A percentile compares a stretch with the other conserved stretches of the same genome.
phyloP scores from a whole-genome alignment of 1,140 invertebrate species.

The Matsumurasca onukii region DNA sequence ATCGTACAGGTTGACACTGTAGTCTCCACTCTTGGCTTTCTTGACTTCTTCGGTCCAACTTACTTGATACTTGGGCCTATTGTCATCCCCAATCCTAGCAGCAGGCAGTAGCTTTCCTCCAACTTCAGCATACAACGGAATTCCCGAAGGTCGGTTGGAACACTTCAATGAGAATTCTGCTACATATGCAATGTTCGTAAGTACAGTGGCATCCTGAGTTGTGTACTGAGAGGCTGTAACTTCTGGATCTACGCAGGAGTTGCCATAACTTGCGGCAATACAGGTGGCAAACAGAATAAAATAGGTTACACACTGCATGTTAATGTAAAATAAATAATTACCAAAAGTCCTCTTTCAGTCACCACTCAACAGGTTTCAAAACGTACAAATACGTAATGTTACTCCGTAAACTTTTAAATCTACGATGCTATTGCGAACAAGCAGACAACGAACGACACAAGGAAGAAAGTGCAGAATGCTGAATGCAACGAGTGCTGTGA shows the following conservation, averaged over 20 bases:
- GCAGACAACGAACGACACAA: too few relatives aligned
- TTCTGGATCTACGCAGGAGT: conserved; percentile 37
- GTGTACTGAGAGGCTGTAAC: conserved; percentile 63
- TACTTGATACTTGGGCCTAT: conserved; percentile 82
- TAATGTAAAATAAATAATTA: too few relatives aligned
- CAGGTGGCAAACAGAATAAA: background rate
- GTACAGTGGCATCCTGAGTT: conserved; percentile 86
- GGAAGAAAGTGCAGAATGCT: too few relatives aligned
- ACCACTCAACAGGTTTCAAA: too few relatives aligned
- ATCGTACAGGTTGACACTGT: conserved; percentile 80
- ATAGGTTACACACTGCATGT: too few relatives aligned
- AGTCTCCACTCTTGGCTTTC: conserved; percentile 74
- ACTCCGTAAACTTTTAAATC: too few relatives aligned
- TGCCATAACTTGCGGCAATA: conserved; percentile 2
- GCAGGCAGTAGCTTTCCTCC: conserved; percentile 78
- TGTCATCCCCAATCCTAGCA: conserved; percentile 66
- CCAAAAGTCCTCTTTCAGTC: too few relatives aligned
- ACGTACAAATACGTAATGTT: too few relatives aligned
- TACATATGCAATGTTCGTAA: conserved; percentile 79
- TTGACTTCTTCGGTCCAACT: conserved; percentile 89
- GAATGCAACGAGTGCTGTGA: too few relatives aligned
- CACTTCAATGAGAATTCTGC: conserved; percentile 73
- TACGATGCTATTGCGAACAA: too few relatives aligned
- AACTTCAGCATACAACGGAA: conserved; percentile 83
- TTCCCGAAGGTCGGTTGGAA: conserved; percentile 60